Base-by-base conservation (phyloP, 35 echinoderm and acorn worm species). In the Ophioderma brevispina region DNA sequence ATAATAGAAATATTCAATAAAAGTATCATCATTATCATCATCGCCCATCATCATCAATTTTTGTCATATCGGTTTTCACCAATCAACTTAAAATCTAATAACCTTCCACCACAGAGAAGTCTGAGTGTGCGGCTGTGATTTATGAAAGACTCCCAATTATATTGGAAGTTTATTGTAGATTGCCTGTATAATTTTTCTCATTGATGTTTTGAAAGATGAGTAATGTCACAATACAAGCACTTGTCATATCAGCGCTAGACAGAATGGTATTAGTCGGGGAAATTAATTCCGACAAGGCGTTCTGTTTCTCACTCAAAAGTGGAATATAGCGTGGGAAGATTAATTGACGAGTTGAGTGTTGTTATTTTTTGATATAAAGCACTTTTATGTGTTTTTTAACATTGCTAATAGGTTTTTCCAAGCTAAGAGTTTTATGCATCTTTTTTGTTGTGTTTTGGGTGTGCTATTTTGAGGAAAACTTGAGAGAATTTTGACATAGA, bases 271-370 rank as follows among this genome's bases (percentile, higher is more conserved):
- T 70, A 2, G 23, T 25, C 1, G 15, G n/a, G 59, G 59, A 70
- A 70, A 70, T 70, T 70, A 25, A 70, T 70, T 70, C 59, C 59
- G 59, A 70, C 59, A 70, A 70, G 59, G 23, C 59, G 59, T 70
- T 70, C 59, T 70, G 59, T 70, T 70, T 70, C n/a, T 13, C 17
- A 25, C 59, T 70, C 59, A 70, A 70, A 70, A 70, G 5, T 70
- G 59, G 59, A 70, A 70, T 70, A 70, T 70, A 70, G 59, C 59
- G 59, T 70, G 59, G 59, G 17, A 25, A 70, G 15, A 70, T 70
- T 70, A 70, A 70, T 70, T 70, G 59, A 70, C 59, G 59, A 6
- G 59, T 13, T 25, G 28, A 70, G 59, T 70, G 59, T 15, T 46
- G 41, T 46, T 46, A 46, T 70, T 70, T 70, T 70, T 70, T 70